Evolutionary conservation across 2,113 vertebrate genomes (phyloP), one percentile per base, ranked within the genome.

Genomic region (Aegithalos caudatus): DNA sequence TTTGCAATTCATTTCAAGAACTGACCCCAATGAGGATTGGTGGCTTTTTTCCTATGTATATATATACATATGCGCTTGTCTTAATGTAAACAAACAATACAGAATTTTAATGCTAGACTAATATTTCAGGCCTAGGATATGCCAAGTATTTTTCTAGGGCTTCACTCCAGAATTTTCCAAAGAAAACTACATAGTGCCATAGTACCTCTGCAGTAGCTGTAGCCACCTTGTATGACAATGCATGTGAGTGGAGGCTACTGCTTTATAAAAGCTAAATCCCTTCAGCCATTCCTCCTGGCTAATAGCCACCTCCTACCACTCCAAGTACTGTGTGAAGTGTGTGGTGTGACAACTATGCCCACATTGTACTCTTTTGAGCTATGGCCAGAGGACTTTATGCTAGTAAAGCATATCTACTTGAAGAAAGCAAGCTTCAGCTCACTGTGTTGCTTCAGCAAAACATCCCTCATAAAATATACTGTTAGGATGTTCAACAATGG

Each of bases 161-260:
- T 73, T 72, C 33, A 42, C 16, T 70, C 45, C 23, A 45, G 22
- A 79, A 61, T 74, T 53, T 88, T 70, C 45, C 7, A 35, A 47
- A 85, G 38, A 45, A 81, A 74, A 66, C 0, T 37, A 35, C 40
- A 18, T 38, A 38, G 17, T 57, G n/a, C 28, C 47, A 13, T 47
- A 48, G 27, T 21, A 38, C 35, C 28, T 48, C 9, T 6, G 23
- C 44, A 90, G n/a, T 4, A 53, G 38, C 17, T 4, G 10, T 27
- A 64, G 50, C 4, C 54, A 72, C 14, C 18, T 29, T 40, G 3
- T 56, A 58, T 35, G 60, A 61, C 0, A 0, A 53, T 10, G 27
- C 35, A 48, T 2, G 2, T 3, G 33, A 74, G 22, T 22, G 50
- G 64, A 78, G 9, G 47, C n/a, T 74, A 51, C 33, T 61, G 31